These are phyloP conservation scores for Odobenus rosmarus DNA, from an alignment of 2,113 vertebrate genomes.

Conservation along the genomic window DNA sequence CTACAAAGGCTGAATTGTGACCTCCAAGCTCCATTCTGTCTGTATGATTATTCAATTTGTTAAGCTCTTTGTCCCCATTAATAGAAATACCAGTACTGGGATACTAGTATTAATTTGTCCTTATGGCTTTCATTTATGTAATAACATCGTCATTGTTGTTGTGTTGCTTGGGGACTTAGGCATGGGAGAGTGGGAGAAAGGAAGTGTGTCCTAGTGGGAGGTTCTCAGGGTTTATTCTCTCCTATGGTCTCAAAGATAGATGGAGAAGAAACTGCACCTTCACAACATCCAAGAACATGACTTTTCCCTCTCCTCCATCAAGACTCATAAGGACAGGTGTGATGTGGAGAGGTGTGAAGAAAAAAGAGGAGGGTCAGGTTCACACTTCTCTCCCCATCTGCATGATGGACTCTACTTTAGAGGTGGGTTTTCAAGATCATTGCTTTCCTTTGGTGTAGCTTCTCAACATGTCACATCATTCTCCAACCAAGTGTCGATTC, in stretches of 20 bases:
- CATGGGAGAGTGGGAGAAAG: background rate
- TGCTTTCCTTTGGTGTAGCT: background rate
- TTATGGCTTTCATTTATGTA: background rate
- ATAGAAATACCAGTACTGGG: background rate
- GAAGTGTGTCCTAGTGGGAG: background rate
- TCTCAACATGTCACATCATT: background rate
- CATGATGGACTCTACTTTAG: too few species aligned
- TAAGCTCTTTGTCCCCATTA: background rate
- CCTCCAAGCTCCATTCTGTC: background rate
- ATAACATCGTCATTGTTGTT: background rate
- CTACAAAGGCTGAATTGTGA: background rate
- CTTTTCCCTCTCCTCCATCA: background rate
- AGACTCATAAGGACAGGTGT: fast-evolving
- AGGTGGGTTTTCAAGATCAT: fast-evolving
- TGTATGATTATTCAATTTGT: background rate
- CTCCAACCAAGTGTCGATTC: background rate
- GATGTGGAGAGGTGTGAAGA: background rate
- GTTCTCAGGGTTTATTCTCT: background rate
- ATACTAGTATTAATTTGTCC: background rate
- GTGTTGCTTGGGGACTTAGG: background rate
- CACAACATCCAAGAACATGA: too few species aligned
- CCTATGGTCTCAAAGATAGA: background rate
- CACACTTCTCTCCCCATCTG: background rate
- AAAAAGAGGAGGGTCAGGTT: background rate
- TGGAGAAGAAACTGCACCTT: background rate